Evolutionary conservation across 2,888 invertebrate genomes (phyloP), one percentile per base, ranked within the genome.

Genomic region (Darwinula stevensoni): DNA sequence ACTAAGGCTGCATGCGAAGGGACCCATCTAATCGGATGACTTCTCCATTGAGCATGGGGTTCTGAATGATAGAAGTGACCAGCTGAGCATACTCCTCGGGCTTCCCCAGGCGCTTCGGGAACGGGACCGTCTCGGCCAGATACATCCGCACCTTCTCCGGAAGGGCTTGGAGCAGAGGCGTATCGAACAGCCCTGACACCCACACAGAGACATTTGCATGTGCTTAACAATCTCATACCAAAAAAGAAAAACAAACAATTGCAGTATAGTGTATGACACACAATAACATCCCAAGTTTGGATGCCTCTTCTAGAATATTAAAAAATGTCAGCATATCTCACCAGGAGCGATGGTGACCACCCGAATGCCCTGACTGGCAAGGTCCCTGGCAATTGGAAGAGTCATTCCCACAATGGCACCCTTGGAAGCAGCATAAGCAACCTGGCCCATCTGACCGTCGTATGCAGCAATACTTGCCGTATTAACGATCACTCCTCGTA

Each of bases 391-490:
- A 39, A 94, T 59, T 0, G 94, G 94, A 38, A 97, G 53, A 0
- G 94, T 94, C 58, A 62, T 59, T 2, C 51, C 52, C 6, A 50
- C 56, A 17, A 97, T 66, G 0, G 71, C 94, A 2, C 75, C 91
- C 46, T 84, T 84, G 32, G 80, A 76, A 0, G 91, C 88, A 0
- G 88, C 63, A 47, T 84, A 86, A 0, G 78, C 88, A 0, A 67
- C 73, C 51, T 97, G 94, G 0, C 91, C 94, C 38, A 74, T 73
- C 53, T 94, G 91, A 0, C 94, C 97, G 33, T 97, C 97, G 45
- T 59, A 91, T 0, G 91, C 97, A 27, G 91, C 84, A 4, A 88
- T 66, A 33, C 86, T 78, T 0, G 94, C 74, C 1, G 94, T 97
- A 49, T 94, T 94, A 0, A 99, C 60, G 34, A 97, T 65, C 1